phyloP scores from a whole-genome alignment of 2,888 invertebrate genomes.

The Noctua janthina region DNA sequence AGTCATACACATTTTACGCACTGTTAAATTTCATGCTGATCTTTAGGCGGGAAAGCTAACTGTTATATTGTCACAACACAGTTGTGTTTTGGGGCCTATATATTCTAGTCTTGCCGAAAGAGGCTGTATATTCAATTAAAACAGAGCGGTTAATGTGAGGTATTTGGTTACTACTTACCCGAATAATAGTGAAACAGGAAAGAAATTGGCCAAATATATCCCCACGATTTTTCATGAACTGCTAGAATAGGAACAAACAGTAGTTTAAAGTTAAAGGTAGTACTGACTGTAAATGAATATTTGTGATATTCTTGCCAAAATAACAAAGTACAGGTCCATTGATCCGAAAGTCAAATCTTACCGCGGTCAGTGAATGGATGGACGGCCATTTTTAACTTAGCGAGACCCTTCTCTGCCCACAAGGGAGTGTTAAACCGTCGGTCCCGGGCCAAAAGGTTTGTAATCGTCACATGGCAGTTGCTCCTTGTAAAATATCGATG shows the following conservation, averaged over 20 bases:
- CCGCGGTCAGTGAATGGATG: conserved; percentile 25
- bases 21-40: conserved; percentile 20
- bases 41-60: not conserved
- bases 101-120: not conserved
- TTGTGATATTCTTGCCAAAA: not conserved
- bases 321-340: conserved; percentile 2
- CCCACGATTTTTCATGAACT: not conserved
- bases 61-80: not conserved
- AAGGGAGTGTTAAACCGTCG: conserved; percentile 32
- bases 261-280: not conserved
- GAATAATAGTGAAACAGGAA: not conserved
- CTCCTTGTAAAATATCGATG: conserved; percentile 38
- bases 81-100: not conserved
- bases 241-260: not conserved
- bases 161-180: not conserved
- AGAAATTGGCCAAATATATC: not conserved
- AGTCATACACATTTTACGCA: conserved; percentile 12
- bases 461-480: conserved; percentile 9
- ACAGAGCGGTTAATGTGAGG: not conserved
- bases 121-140: not conserved
- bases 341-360: conserved; percentile 22
- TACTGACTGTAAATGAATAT: not conserved
- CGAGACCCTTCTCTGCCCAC: conserved; percentile 23
- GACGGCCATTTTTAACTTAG: conserved; percentile 37
- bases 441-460: conserved; percentile 18